These are phyloP conservation scores for Jacana jacana DNA, from an alignment of 2,113 vertebrate species.

Conservation along the genomic window DNA sequence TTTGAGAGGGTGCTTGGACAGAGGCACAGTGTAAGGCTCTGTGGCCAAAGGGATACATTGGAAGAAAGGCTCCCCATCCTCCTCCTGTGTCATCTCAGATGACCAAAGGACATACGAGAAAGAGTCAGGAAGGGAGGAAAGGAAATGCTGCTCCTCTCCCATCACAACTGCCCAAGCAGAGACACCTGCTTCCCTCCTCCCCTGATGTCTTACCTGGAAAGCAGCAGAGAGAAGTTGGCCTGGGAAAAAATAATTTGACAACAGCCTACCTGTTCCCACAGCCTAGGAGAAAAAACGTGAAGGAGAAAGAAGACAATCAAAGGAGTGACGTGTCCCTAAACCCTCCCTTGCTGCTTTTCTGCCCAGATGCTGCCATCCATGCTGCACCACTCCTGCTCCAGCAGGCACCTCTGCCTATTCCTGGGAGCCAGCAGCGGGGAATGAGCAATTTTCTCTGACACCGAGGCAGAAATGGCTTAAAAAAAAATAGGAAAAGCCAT, in stretches of 20 bases:
- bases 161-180: background rate
- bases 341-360: background rate
- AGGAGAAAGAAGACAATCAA: background rate
- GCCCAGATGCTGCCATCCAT: background rate
- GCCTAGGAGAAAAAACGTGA: background rate
- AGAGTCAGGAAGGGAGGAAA: background rate
- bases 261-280: background rate
- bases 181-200: background rate
- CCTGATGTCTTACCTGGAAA: background rate
- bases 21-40: background rate
- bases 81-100: background rate
- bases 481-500: background rate
- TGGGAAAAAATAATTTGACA: background rate
- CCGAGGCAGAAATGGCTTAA: background rate
- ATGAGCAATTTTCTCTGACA: background rate
- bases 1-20: background rate
- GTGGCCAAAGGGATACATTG: background rate
- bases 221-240: background rate
- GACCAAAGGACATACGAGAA: background rate
- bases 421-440: background rate
- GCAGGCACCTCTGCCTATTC: background rate
- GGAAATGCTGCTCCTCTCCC: background rate
- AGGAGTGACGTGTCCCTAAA: background rate
- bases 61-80: background rate
- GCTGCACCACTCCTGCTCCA: accelerated